These are phyloP conservation scores for Dioctria linearis DNA, from an alignment of 2,888 invertebrate genomes.

Conservation along the genomic window DNA sequence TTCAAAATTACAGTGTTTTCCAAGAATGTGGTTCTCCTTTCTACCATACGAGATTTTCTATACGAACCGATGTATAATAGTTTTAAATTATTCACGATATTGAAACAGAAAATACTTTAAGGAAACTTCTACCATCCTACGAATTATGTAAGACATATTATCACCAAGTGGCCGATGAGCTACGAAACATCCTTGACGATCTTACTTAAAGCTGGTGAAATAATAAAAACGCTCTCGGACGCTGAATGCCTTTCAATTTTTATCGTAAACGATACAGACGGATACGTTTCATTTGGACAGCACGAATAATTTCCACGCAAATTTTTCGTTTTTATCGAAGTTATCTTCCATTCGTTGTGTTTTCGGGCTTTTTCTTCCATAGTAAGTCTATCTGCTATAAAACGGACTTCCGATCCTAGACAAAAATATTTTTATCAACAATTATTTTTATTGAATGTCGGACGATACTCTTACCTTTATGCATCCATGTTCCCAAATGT, in stretches of 20 bases:
- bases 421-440: background rate
- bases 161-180: too few species aligned
- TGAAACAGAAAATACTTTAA: background rate
- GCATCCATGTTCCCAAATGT: constrained; percentile 77
- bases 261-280: constrained; percentile 75
- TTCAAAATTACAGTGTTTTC: too few species aligned
- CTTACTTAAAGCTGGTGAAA: constrained; percentile 64
- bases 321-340: constrained; percentile 70
- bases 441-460: background rate
- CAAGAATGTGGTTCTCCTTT: too few species aligned
- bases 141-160: too few species aligned
- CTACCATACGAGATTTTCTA: too few species aligned
- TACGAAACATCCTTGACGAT: too few species aligned
- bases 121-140: background rate
- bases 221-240: constrained; percentile 67
- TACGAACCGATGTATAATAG: too few species aligned
- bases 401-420: constrained; percentile 47
- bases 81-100: too few species aligned
- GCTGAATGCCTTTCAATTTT: constrained; percentile 75
- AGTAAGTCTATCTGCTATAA: background rate
- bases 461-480: constrained; percentile 49
- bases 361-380: constrained; percentile 65
- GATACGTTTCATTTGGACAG: constrained; percentile 76
- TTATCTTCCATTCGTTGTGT: constrained; percentile 75
- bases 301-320: constrained; percentile 72